Evolutionary conservation across 2,888 invertebrate genomes (phyloP).

Genomic region (Petrophora chlorosata): DNA sequence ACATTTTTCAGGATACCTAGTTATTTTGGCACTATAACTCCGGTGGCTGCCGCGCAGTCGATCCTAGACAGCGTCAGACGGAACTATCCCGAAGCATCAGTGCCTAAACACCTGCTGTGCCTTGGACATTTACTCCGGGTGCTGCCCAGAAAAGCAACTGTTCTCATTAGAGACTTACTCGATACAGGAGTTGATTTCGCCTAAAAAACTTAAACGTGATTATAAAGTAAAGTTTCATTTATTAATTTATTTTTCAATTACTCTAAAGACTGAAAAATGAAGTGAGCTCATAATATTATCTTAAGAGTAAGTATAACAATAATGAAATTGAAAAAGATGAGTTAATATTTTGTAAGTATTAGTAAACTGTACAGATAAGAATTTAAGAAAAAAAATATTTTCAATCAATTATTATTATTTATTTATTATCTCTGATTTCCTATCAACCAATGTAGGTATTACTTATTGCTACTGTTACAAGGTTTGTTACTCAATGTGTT

Average conservation of each 20-base stretch:
- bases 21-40: slow-evolving; percentile 86
- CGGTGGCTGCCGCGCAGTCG: slow-evolving; percentile 80
- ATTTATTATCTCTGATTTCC: too few relatives aligned
- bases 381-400: too few relatives aligned
- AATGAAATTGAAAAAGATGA: too few relatives aligned
- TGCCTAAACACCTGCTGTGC: slow-evolving; percentile 84
- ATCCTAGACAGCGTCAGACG: slow-evolving; percentile 85
- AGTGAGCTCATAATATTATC: too few relatives aligned
- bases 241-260: not conserved
- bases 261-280: slow-evolving; percentile 1
- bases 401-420: too few relatives aligned
- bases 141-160: slow-evolving; percentile 84
- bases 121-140: slow-evolving; percentile 84
- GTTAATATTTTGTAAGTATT: too few relatives aligned
- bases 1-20: slow-evolving; percentile 83
- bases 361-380: too few relatives aligned
- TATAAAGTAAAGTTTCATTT: not conserved
- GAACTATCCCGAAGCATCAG: slow-evolving; percentile 85
- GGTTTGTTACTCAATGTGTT: too few relatives aligned
- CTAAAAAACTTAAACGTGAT: too few relatives aligned
- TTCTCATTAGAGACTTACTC: slow-evolving; percentile 84
- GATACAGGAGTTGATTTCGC: slow-evolving; percentile 87
- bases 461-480: too few relatives aligned
- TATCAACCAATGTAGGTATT: too few relatives aligned
- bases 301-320: too few relatives aligned